Percentiles rank a stretch among this genome's conserved stretches.
Evolutionary conservation across 2,113 vertebrate genomes (phyloP).

Genomic region (Forbesichthys agassizii): DNA sequence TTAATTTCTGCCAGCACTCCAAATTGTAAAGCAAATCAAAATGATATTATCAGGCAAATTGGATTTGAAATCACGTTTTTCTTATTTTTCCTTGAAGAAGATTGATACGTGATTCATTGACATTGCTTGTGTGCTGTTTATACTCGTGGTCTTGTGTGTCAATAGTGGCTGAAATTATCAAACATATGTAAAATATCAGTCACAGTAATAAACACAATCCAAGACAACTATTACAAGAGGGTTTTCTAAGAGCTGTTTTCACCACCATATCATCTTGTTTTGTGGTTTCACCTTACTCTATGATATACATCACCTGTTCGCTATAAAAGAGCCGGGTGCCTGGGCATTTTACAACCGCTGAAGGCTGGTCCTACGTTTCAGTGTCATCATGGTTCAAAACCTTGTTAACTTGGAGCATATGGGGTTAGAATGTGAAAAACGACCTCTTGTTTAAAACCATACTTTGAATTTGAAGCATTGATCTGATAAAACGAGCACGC

Average conservation of each 20-base stretch:
- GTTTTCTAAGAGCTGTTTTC: background rate
- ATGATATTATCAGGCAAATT: no score
- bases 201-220: conserved; percentile 19
- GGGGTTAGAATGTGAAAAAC: conserved; percentile 12
- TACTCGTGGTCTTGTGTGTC: no score
- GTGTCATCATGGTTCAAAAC: no score
- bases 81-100: no score
- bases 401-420: background rate
- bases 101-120: no score
- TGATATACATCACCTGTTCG: background rate
- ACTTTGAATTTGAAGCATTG: conserved; percentile 19
- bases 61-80: no score
- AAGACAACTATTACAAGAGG: conserved; percentile 4
- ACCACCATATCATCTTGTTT: conserved; percentile 2
- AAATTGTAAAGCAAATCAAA: no score
- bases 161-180: no score
- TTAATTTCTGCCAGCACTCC: no score
- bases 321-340: conserved; percentile 2
- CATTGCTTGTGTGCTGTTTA: no score
- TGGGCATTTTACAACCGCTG: conserved; percentile 23
- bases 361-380: background rate
- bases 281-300: conserved; percentile 19
- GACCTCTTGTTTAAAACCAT: background rate
- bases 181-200: background rate
- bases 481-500: conserved; percentile 37